Evolutionary conservation across 2,888 invertebrate species (phyloP).

Genomic region (Amphiduros pacificus): DNA sequence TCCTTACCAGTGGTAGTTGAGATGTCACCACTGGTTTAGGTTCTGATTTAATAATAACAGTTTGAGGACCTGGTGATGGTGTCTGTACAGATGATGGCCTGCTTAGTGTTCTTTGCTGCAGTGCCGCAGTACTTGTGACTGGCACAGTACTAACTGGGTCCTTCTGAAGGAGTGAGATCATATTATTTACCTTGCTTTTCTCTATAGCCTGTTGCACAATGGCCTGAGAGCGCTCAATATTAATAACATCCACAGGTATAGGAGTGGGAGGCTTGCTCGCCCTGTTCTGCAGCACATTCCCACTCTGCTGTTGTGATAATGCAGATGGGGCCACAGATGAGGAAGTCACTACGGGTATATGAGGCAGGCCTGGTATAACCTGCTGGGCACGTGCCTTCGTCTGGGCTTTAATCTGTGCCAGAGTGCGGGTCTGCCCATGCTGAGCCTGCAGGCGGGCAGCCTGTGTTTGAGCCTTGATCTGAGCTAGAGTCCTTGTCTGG

Average conservation of each 20-base stretch:
- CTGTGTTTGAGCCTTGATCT: conserved; percentile 16
- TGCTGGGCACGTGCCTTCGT: not conserved
- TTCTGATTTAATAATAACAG: too few relatives aligned
- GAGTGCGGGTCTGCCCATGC: not conserved
- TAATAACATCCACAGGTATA: conserved; percentile 68
- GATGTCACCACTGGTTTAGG: too few relatives aligned
- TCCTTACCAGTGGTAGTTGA: too few relatives aligned
- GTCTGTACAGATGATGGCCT: too few relatives aligned
- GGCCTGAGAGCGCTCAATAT: conserved; percentile 91
- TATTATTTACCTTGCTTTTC: conserved; percentile 66
- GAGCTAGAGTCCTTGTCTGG: conserved; percentile 1
- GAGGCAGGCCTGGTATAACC: not conserved
- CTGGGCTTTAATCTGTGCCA: conserved; percentile 16
- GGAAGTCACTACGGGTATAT: not conserved
- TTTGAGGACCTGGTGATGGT: too few relatives aligned
- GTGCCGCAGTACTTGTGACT: too few relatives aligned
- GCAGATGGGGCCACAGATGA: not conserved
- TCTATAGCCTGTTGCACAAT: conserved; percentile 80
- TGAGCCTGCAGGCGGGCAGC: not conserved
- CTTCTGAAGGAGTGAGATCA: too few relatives aligned
- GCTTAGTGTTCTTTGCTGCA: too few relatives aligned
- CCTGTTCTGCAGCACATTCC: not conserved
- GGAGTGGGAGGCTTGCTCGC: conserved; percentile 20
- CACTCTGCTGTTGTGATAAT: not conserved
- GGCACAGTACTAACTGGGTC: too few relatives aligned